Base-by-base conservation (phyloP, 2,797 vertebrate species). In the Coregonus suidteri region DNA sequence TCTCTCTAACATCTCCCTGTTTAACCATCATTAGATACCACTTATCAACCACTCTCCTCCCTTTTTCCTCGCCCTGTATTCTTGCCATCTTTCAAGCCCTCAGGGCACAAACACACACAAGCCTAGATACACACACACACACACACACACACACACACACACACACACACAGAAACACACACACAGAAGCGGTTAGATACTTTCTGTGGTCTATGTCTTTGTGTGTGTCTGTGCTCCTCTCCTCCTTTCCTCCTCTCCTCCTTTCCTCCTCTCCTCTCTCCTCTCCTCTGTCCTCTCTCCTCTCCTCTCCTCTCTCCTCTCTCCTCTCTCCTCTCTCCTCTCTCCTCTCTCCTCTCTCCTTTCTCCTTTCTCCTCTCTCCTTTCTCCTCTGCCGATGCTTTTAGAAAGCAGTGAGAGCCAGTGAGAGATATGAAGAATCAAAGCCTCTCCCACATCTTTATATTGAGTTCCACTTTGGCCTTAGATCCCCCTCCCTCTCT, bases 1-100 rank as follows among this genome's bases (percentile, higher is more conserved):
- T 34, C 74, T 76, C 18, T 47, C 71, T 82, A 77, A 78, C 41
- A 77, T 72, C 37, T 74, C 70, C 71, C 13, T 64, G 59, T 72
- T 77, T n/a, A 51, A 47, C 37, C n/a, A 73, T 81, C 81, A 79
- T 81, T 84, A 77, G 71, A 77, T 85, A 77, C 52, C 81, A 84
- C 81, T 80, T 84, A 85, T 54, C 16, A 31, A 30, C 18, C 14
- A 7, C 30, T 30, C 52, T 69, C 6, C 37, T 25, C 37, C 51
- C 68, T 4, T n/a, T 75, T 47, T 9, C 41, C 9, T 47, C 41
- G 0, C 9, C 9, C 41, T 47, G 41, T 13, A 47, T 47, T 73
- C 37, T 65, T 73, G 7, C 47, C 56, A 56, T 66, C 47, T 41
- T 79, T 53, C 37, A 74, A 62, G 80, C 47, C 56, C 25, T 20